Percentiles rank a stretch among this genome's conserved stretches.
These are phyloP conservation scores for Chaitophorus viminalis DNA, from an alignment of 2,888 invertebrate species.

Conservation along the genomic window DNA sequence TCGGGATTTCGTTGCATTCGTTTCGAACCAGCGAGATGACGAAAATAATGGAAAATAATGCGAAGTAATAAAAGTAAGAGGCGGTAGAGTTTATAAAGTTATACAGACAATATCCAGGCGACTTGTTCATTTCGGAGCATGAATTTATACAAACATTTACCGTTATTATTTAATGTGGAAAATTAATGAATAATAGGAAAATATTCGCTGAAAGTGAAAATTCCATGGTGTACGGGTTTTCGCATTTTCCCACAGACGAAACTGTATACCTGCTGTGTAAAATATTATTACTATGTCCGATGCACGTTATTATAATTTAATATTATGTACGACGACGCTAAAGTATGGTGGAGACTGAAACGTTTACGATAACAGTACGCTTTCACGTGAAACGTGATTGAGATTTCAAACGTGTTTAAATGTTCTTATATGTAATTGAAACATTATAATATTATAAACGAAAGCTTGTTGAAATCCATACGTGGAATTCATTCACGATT, in stretches of 20 bases:
- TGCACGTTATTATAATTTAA: neutral
- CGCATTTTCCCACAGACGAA: neutral
- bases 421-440: no score
- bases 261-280: no score
- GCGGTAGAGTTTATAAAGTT: constrained; percentile 18
- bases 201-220: neutral
- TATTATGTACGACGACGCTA: neutral
- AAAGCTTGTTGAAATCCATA: neutral
- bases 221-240: neutral
- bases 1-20: neutral
- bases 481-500: neutral
- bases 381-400: neutral
- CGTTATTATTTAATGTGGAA: neutral
- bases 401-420: neutral
- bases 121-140: neutral
- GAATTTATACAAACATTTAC: neutral
- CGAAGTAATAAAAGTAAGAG: neutral
- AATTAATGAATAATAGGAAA: neutral
- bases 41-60: constrained; percentile 23
- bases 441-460: neutral
- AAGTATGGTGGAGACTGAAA: neutral
- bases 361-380: neutral
- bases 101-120: constrained; percentile 1
- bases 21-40: constrained; percentile 1
- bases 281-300: neutral